Evolutionary conservation across 2,113 vertebrate genomes (phyloP).

Genomic region (Cheirogaleus medius): DNA sequence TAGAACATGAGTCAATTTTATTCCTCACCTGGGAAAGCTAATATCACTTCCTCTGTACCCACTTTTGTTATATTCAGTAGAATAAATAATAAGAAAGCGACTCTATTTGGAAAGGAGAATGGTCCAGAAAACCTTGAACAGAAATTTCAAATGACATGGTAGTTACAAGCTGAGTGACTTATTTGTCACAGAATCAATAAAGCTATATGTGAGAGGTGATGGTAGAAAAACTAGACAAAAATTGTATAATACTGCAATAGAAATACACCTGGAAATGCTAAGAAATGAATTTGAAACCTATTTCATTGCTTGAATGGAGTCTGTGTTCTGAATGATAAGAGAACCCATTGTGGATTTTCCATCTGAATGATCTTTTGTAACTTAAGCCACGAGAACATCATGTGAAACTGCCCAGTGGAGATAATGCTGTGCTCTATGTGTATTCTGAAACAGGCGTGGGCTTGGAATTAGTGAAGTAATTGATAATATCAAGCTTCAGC

Average conservation of each 20-base stretch:
- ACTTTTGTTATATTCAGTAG: constrained; percentile 60
- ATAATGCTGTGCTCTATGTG: background rate
- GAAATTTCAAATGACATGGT: constrained; percentile 65
- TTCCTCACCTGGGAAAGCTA: constrained; percentile 67
- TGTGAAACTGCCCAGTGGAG: background rate
- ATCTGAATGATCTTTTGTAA: constrained; percentile 59
- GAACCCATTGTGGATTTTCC: constrained; percentile 71
- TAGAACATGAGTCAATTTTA: constrained; percentile 65
- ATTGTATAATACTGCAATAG: constrained; percentile 46
- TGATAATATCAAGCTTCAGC: constrained; percentile 68
- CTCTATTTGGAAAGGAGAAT: constrained; percentile 74
- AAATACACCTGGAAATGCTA: constrained; percentile 46
- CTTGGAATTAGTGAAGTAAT: constrained; percentile 56
- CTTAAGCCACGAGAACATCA: constrained; percentile 53
- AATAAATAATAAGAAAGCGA: constrained; percentile 75
- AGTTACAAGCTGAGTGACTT: constrained; percentile 64
- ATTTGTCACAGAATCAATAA: constrained; percentile 67
- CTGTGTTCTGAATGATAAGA: constrained; percentile 67
- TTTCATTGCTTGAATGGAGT: constrained; percentile 65
- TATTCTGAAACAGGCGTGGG: background rate
- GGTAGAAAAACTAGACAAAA: constrained; percentile 67
- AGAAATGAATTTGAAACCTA: constrained; percentile 68
- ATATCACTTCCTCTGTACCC: constrained; percentile 54
- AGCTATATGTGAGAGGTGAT: constrained; percentile 56
- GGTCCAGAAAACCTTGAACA: constrained; percentile 63